phyloP scores from a whole-genome alignment of 92 coral and sea anemone genomes.

The Palythoa caribaeorum region DNA sequence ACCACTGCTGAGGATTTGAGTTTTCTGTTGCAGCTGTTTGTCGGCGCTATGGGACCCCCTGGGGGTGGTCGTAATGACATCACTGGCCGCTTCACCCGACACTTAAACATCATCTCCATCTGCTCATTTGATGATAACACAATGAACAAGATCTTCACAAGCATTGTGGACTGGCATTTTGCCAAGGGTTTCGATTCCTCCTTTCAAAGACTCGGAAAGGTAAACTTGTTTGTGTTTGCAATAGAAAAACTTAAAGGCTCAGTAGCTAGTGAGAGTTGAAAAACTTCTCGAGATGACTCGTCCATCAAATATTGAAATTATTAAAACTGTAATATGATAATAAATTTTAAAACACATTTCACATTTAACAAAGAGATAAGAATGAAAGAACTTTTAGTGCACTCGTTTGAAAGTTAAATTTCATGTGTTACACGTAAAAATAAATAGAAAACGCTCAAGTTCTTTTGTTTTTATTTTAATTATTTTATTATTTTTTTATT shows the following conservation, averaged over 20 bases:
- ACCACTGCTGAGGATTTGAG: neutral
- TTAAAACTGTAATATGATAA: too few species aligned
- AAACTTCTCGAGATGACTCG: neutral
- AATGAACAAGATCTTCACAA: constrained; percentile 94
- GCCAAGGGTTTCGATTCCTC: constrained; percentile 98
- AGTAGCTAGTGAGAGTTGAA: neutral
- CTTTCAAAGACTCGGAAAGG: constrained; percentile 97
- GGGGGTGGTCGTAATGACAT: constrained; percentile 99
- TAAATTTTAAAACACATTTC: too few species aligned
- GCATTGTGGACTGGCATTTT: constrained; percentile 99
- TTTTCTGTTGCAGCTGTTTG: constrained; percentile 79
- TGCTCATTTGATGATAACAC: constrained; percentile 99
- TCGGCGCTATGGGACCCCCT: constrained; percentile 99
- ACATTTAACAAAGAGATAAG: too few species aligned
- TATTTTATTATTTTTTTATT: too few species aligned
- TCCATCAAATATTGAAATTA: too few species aligned
- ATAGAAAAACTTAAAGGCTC: neutral
- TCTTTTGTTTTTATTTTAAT: too few species aligned
- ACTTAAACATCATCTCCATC: constrained; percentile 92
- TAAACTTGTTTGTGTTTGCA: constrained; percentile 9
- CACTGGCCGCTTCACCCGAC: constrained; percentile 97
- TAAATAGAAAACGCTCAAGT: too few species aligned
- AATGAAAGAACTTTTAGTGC: too few species aligned
- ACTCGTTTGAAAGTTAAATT: too few species aligned
- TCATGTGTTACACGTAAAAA: too few species aligned